These are phyloP conservation scores for Xiphophorus birchmanni DNA, from an alignment of 2,797 vertebrate genomes.

Conservation along the genomic window DNA sequence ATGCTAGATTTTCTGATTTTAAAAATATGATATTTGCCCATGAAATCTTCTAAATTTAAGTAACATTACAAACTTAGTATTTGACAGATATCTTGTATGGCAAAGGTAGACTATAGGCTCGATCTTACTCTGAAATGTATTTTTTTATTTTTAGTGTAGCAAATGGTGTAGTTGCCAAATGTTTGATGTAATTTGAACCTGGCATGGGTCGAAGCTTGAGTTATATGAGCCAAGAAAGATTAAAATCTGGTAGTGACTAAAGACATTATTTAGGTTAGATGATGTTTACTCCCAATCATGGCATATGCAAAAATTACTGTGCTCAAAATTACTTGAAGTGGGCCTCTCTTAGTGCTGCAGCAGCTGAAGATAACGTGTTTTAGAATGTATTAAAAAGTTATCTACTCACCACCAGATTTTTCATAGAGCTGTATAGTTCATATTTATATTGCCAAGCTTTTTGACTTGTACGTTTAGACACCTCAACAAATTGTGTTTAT, in stretches of 20 bases:
- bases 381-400: not conserved
- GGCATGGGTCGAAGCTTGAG: not conserved
- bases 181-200: not conserved
- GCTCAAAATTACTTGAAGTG: not conserved
- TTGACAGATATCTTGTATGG: not conserved
- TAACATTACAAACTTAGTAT: not conserved
- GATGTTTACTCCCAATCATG: not conserved
- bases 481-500: not conserved
- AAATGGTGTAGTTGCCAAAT: not conserved
- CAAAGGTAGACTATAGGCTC: not conserved
- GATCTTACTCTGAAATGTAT: not conserved
- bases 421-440: not conserved
- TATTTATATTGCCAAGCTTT: not conserved
- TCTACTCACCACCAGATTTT: not conserved
- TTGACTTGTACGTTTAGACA: not conserved
- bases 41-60: not conserved
- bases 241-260: not conserved
- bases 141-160: not conserved
- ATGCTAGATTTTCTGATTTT: not conserved
- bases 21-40: not conserved
- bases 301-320: not conserved
- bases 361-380: not conserved
- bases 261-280: not conserved
- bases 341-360: not conserved
- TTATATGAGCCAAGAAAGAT: not conserved